Evolutionary conservation across 2,888 invertebrate genomes (phyloP).

Genomic region (Aphidius colemani): DNA sequence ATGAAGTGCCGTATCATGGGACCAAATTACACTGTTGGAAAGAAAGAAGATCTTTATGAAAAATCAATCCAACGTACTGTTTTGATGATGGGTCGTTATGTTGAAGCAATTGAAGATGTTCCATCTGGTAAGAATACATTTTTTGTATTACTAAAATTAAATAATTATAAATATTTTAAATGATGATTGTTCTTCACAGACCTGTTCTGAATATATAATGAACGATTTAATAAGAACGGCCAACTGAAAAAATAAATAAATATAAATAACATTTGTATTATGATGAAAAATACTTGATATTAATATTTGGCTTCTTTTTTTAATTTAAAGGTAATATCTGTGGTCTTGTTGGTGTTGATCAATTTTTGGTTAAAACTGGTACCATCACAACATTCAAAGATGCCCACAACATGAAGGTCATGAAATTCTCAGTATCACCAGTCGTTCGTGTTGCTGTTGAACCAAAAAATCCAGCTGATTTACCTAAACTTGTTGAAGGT

Average conservation of each 20-base stretch:
- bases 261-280: no score
- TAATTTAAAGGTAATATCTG: constrained; percentile 86
- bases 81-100: constrained; percentile 99
- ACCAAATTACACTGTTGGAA: constrained; percentile 96
- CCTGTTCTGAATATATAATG: constrained; percentile 47
- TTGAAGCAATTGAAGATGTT: constrained; percentile 99
- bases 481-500: constrained; percentile 97
- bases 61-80: constrained; percentile 99
- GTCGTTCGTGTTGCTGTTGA: constrained; percentile 99
- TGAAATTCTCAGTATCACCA: constrained; percentile 99
- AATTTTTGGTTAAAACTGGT: constrained; percentile 98
- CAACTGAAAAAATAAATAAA: constrained; percentile 34
- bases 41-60: constrained; percentile 98
- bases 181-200: constrained; percentile 54
- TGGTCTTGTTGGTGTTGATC: constrained; percentile 99
- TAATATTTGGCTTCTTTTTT: no score
- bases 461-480: constrained; percentile 97
- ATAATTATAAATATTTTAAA: constrained; percentile 16
- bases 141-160: background rate
- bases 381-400: constrained; percentile 99
- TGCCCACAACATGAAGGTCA: constrained; percentile 99
- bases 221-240: constrained; percentile 37
- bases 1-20: constrained; percentile 98
- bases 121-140: constrained; percentile 75
- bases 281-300: no score